Evolutionary conservation across 2,113 vertebrate genomes (phyloP).

Genomic region (Pterocles orientalis): DNA sequence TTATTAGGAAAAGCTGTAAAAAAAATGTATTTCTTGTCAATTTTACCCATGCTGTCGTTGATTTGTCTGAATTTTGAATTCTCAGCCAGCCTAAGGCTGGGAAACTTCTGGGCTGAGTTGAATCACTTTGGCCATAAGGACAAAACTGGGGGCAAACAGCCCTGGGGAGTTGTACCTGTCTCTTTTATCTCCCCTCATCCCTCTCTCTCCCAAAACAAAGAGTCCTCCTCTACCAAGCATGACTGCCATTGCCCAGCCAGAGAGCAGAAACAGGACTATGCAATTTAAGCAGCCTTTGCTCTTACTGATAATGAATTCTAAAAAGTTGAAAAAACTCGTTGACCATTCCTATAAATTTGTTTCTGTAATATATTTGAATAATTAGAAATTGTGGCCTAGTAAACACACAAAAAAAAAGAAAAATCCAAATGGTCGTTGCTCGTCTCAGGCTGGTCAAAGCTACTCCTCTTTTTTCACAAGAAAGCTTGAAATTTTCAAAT

Average conservation of each 20-base stretch:
- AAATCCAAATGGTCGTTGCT: neutral
- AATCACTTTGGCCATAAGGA: neutral
- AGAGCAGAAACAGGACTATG: neutral
- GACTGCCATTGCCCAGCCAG: neutral
- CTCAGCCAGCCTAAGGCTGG: neutral
- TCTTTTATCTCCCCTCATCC: neutral
- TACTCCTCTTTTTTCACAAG: neutral
- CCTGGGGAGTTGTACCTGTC: neutral
- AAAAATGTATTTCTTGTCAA: neutral
- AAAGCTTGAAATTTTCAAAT: neutral
- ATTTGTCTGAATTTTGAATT: neutral
- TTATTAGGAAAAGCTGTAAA: neutral
- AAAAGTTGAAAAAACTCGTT: neutral
- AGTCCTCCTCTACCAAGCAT: neutral
- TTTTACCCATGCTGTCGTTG: neutral
- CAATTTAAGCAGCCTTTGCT: neutral
- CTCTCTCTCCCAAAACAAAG: neutral
- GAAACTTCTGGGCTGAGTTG: neutral
- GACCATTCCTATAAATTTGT: neutral
- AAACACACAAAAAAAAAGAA: neutral
- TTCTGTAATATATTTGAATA: neutral
- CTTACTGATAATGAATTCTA: neutral
- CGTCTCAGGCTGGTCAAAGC: neutral
- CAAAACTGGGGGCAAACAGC: neutral
- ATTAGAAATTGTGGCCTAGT: neutral